Percentiles rank a stretch among this genome's conserved stretches.
phyloP scores from a whole-genome alignment of 2,888 invertebrate genomes.

The Mythimna impura region DNA sequence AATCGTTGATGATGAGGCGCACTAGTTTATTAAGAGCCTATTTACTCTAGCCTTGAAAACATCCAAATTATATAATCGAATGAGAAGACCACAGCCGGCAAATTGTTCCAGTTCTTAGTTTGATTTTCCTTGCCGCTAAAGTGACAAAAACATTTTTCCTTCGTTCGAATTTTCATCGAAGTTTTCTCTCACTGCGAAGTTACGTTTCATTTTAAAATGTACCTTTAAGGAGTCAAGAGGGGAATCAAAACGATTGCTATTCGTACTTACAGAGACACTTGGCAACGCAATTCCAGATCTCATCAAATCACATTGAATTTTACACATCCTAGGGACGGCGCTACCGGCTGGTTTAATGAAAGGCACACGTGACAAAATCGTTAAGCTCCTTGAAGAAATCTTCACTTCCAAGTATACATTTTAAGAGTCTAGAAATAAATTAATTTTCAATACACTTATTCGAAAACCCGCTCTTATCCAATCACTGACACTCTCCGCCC shows the following conservation, averaged over 20 bases:
- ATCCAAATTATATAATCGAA: too few species aligned
- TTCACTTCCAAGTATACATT: background rate
- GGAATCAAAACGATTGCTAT: slow-evolving; percentile 28
- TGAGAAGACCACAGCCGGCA: too few species aligned
- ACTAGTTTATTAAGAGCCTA: too few species aligned
- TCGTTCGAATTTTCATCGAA: background rate
- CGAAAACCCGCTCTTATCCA: too few species aligned
- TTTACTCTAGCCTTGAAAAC: too few species aligned
- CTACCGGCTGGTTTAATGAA: slow-evolving; percentile 20
- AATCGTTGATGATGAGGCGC: too few species aligned
- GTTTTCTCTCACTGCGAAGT: background rate
- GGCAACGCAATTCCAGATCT: slow-evolving; percentile 19
- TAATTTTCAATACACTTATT: background rate
- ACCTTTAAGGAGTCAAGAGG: background rate
- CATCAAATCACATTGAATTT: slow-evolving; percentile 33
- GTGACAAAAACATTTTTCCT: background rate
- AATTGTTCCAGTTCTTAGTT: background rate
- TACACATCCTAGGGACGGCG: slow-evolving; percentile 6
- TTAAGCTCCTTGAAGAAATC: slow-evolving; percentile 1
- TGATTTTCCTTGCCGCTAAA: background rate
- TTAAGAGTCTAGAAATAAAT: background rate
- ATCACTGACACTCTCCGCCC: too few species aligned
- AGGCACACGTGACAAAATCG: slow-evolving; percentile 2
- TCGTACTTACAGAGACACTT: slow-evolving; percentile 7
- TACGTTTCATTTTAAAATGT: slow-evolving; percentile 9